Conservation (phyloP, 2,888 invertebrate species). For the Rhagophthalmus giganteus region DNA sequence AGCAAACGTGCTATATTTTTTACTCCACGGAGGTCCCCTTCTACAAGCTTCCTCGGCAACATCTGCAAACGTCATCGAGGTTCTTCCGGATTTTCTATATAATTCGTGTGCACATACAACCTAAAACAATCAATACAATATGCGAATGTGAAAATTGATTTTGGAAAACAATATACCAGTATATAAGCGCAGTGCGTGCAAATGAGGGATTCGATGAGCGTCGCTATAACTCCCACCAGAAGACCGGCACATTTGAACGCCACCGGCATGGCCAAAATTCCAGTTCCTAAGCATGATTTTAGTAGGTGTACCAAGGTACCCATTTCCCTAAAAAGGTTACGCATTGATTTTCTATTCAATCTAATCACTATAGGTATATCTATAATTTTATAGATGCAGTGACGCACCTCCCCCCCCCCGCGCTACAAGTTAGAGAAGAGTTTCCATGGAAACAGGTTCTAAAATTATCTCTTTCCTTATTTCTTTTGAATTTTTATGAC, state of each 20-base stretch:
- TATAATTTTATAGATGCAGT: too few species aligned
- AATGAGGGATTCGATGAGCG: constrained; percentile 82
- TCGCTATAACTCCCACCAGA: constrained; percentile 78
- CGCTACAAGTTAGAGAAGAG: too few species aligned
- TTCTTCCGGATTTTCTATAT: constrained; percentile 70
- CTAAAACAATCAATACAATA: too few species aligned
- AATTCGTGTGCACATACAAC: constrained; percentile 81
- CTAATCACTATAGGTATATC: not conserved
- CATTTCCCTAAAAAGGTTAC: constrained; percentile 80
- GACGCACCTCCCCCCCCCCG: too few species aligned
- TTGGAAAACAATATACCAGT: constrained; percentile 64
- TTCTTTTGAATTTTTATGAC: not conserved
- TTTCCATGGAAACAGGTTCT: too few species aligned
- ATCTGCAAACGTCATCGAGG: constrained; percentile 83
- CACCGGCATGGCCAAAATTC: constrained; percentile 91
- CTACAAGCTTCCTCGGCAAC: constrained; percentile 80
- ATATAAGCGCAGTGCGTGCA: constrained; percentile 96
- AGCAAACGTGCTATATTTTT: constrained; percentile 64
- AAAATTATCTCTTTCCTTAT: too few species aligned
- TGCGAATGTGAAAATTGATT: too few species aligned
- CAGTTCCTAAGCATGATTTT: constrained; percentile 95
- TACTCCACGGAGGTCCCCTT: constrained; percentile 73
- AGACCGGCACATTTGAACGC: constrained; percentile 90
- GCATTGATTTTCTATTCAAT: not conserved
- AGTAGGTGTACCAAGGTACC: constrained; percentile 91